These are phyloP conservation scores for Dreissena rostriformis DNA, from an alignment of 1,140 invertebrate genomes.

Conservation along the genomic window DNA sequence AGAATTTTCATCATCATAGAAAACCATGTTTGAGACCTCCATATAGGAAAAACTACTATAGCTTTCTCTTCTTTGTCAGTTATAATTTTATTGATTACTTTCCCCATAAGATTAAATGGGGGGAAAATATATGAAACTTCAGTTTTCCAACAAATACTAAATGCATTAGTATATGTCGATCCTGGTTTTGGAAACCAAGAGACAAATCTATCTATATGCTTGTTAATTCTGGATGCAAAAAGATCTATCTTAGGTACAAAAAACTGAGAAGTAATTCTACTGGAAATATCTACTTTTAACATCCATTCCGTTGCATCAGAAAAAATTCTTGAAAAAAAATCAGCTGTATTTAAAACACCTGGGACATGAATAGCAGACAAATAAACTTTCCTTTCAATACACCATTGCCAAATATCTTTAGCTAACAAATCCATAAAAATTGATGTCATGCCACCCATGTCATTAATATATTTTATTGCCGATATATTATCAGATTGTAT, in stretches of 20 bases:
- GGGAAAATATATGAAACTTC: conserved; percentile 29
- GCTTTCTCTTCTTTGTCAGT: too few relatives aligned
- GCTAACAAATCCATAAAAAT: conserved; percentile 17
- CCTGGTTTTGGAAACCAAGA: conserved; percentile 34
- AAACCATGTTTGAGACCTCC: not conserved
- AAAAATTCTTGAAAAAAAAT: conserved; percentile 42
- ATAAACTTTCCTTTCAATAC: conserved; percentile 35
- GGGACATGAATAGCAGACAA: conserved; percentile 35
- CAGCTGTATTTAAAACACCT: conserved; percentile 36
- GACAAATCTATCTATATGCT: conserved; percentile 9
- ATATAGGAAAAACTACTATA: too few relatives aligned
- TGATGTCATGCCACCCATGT: conserved; percentile 47
- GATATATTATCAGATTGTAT: conserved; percentile 45
- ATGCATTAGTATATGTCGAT: conserved; percentile 5
- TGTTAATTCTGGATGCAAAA: conserved; percentile 48
- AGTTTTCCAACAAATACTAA: not conserved
- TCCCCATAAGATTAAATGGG: not conserved
- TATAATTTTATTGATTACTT: too few relatives aligned
- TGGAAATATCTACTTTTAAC: conserved; percentile 36
- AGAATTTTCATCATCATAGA: not conserved
- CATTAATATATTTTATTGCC: conserved; percentile 43
- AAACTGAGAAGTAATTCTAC: conserved; percentile 11
- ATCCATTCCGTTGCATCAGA: conserved; percentile 39
- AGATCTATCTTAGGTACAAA: conserved; percentile 44
- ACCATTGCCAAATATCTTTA: conserved; percentile 51